Percentiles rank a stretch among this genome's conserved stretches.
Evolutionary conservation across 2,113 vertebrate genomes (phyloP).

Genomic region (Synodontis membranacea): DNA sequence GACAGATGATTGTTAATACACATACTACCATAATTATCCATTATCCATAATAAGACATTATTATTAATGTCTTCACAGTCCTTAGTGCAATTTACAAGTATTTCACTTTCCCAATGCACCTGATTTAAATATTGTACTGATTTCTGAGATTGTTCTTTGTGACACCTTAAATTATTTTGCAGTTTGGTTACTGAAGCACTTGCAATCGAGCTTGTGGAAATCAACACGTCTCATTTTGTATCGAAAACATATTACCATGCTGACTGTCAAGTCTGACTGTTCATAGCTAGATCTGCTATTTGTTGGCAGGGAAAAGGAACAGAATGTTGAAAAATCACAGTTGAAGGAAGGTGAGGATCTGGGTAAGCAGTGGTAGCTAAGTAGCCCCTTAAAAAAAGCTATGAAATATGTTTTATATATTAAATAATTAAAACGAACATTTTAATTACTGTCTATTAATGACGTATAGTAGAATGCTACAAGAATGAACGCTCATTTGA

Average conservation of each 20-base stretch:
- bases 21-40: not conserved
- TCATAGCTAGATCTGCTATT: not conserved
- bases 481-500: conserved; percentile 14
- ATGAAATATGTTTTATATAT: not conserved
- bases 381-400: not conserved
- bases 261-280: not conserved
- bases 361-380: not conserved
- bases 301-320: not conserved
- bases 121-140: not conserved
- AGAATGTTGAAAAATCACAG: not conserved
- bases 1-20: not conserved
- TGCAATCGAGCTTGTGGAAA: not conserved
- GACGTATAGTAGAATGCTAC: conserved; percentile 17
- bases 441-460: not conserved
- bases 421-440: not conserved
- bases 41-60: no score
- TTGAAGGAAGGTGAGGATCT: not conserved
- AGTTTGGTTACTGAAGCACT: not conserved
- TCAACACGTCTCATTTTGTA: not conserved
- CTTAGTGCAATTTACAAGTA: not conserved
- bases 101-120: not conserved
- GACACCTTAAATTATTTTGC: not conserved
- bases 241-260: not conserved
- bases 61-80: no score
- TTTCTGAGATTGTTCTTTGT: not conserved